Evolutionary conservation across 2,797 vertebrate genomes (phyloP), one percentile per base, ranked within the genome.

Genomic region (Podarcis siculus): DNA sequence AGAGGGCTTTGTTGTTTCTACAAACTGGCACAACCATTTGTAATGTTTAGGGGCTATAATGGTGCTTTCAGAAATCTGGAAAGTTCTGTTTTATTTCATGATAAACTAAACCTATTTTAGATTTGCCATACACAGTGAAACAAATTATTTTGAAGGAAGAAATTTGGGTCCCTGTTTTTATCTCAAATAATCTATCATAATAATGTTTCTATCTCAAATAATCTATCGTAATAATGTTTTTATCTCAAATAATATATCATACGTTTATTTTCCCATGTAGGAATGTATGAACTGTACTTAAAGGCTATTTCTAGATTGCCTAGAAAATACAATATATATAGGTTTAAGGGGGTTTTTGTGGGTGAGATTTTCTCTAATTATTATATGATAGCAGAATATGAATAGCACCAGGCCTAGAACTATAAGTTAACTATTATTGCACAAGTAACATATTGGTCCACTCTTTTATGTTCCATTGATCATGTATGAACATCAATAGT

Each of bases 91-190:
- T 86, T 94, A 77, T 90, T 91, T 91, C 39, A 90, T 19, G 80
- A 78, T 19, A 79, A 78, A 71, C 86, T 83, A 83, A 90, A 91
- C 61, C 21, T 66, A 83, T 79, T 89, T 91, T 92, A 39, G 81
- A 79, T 86, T 90, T 88, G 4, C 85, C 45, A 42, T 66, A 75
- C 45, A 89, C 8, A 79, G 69, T 86, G 81, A 66, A 88, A 55
- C 77, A 90, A 64, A 49, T 87, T 92, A 95, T 90, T 25, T 73
- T 78, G 72, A 82, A 84, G 37, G 49, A 55, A 88, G 75, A 90
- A 86, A 82, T 89, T 95, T 88, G 84, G 72, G 89, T 88, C 8
- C 76, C 91, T 92, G 88, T 80, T 93, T 90, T 95, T 90, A 88
- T 85, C 64, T 67, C 71, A 90, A 95, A 93, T 89, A 92, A 89